Conservation (phyloP, 2,888 invertebrate genomes). For the Oligia fasciuncula region DNA sequence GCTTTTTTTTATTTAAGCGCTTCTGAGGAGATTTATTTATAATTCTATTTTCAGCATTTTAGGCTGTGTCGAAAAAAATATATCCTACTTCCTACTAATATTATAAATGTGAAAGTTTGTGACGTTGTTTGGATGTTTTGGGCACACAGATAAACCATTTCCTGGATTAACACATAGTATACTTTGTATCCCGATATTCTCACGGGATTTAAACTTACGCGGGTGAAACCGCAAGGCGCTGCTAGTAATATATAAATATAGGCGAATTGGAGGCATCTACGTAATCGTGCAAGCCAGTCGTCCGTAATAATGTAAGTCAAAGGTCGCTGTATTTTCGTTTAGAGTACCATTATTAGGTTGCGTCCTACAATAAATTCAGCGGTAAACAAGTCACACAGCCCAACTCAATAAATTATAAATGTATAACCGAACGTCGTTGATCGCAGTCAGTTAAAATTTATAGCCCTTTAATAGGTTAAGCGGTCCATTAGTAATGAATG, state of each 20-base stretch:
- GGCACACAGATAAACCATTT: too few species aligned
- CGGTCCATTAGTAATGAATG: conserved; percentile 16
- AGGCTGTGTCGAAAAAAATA: neutral
- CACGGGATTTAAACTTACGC: too few species aligned
- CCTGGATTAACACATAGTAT: too few species aligned
- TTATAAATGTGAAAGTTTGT: too few species aligned
- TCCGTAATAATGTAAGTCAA: conserved; percentile 25
- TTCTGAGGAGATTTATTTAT: neutral
- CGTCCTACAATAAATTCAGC: conserved; percentile 1
- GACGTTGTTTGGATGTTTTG: too few species aligned
- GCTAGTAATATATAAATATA: neutral
- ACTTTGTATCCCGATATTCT: too few species aligned
- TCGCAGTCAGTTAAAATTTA: conserved; percentile 14
- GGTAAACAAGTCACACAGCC: neutral
- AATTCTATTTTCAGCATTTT: conserved; percentile 8
- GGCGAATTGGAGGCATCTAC: too few species aligned
- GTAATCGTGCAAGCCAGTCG: conserved; percentile 8
- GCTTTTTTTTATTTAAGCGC: neutral
- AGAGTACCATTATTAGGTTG: neutral
- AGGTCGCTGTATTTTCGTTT: conserved; percentile 20
- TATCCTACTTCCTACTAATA: too few species aligned
- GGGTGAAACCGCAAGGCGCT: too few species aligned
- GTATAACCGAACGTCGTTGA: neutral
- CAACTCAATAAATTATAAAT: neutral
- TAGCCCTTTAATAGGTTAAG: neutral